A percentile compares a stretch with the other conserved stretches of the same genome.
Evolutionary conservation across 2,888 invertebrate species (phyloP).

Genomic region (Autographa pulchrina): DNA sequence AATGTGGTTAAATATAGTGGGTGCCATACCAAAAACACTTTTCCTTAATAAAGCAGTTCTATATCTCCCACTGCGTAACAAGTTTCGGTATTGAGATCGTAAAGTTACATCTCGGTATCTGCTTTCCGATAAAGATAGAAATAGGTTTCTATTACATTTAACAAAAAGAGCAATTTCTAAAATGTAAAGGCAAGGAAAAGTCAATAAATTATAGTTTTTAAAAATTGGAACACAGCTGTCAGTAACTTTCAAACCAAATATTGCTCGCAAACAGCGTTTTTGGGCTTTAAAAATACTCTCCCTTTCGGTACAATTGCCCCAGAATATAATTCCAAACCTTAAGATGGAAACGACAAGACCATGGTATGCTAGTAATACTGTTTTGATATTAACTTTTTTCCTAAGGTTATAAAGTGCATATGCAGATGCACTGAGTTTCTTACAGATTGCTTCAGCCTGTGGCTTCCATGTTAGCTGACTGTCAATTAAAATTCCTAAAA

Average conservation of each 20-base stretch:
- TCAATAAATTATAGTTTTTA: neutral
- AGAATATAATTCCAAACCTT: neutral
- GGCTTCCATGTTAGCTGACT: no score
- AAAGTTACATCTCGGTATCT: neutral
- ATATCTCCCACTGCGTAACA: neutral
- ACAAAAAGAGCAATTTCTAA: slow-evolving; percentile 6
- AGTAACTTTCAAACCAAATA: neutral
- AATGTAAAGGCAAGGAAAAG: slow-evolving; percentile 1
- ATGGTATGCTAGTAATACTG: no score
- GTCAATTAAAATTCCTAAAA: no score
- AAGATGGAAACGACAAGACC: neutral
- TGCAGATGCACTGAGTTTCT: no score
- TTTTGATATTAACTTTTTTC: no score
- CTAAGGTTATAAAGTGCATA: no score
- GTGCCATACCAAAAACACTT: neutral
- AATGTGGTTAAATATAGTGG: neutral
- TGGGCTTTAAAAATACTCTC: slow-evolving; percentile 7
- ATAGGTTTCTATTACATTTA: neutral
- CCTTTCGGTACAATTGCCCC: neutral
- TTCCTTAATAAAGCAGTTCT: neutral
- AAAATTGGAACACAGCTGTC: slow-evolving; percentile 6
- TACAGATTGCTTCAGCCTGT: no score
- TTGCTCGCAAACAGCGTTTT: slow-evolving; percentile 5
- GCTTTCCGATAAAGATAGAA: neutral
- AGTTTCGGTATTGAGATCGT: neutral